Percentiles rank a stretch among this genome's conserved stretches.
Conservation (phyloP, 2,113 vertebrate genomes). For the Holacanthus passer region DNA sequence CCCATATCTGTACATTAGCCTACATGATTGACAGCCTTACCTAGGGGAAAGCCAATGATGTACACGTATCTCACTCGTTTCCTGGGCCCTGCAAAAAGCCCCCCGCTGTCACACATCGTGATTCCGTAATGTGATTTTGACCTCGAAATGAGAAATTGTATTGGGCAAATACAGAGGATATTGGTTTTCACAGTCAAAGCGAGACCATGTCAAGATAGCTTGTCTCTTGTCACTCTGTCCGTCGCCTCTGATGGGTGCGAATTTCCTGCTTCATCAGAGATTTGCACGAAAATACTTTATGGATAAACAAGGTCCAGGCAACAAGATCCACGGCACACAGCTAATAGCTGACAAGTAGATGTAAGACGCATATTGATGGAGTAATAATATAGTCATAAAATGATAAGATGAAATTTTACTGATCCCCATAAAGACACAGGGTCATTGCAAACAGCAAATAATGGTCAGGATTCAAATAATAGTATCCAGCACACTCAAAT, state of each 20-base stretch:
- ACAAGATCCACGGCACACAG: background rate
- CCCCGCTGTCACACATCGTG: constrained; percentile 17
- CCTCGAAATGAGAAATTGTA: constrained; percentile 51
- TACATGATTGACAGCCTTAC: constrained; percentile 44
- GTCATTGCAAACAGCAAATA: background rate
- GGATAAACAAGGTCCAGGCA: constrained; percentile 4
- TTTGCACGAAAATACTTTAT: background rate
- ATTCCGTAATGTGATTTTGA: constrained; percentile 54
- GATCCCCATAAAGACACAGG: background rate
- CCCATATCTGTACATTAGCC: constrained; percentile 21
- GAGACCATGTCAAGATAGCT: constrained; percentile 26
- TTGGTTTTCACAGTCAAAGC: constrained; percentile 52
- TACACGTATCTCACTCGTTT: constrained; percentile 37
- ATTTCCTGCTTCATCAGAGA: constrained; percentile 13
- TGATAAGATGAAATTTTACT: background rate
- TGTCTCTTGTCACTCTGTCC: constrained; percentile 18
- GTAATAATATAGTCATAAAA: background rate
- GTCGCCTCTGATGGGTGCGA: background rate
- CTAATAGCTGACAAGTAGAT: constrained; percentile 1
- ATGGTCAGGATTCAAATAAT: background rate
- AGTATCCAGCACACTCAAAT: background rate
- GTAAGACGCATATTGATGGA: background rate
- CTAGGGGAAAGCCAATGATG: constrained; percentile 30
- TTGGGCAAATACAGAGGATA: constrained; percentile 46
- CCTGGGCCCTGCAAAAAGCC: background rate